phyloP scores from a whole-genome alignment of 2,797 vertebrate genomes.

The Rhodeus uyekii region DNA sequence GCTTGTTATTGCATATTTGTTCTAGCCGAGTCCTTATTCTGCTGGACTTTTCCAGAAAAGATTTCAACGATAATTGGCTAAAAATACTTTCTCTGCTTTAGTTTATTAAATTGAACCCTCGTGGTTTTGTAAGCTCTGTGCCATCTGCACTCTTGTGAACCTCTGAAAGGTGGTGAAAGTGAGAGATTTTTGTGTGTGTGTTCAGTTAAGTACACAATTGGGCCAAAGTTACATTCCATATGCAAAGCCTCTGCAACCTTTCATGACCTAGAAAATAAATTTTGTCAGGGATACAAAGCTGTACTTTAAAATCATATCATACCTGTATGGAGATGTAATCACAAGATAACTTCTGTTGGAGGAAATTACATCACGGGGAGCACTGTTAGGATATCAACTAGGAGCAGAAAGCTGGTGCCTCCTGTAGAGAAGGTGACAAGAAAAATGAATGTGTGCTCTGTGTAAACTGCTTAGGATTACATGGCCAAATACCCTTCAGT shows the following conservation, averaged over 20 bases:
- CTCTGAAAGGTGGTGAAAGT: conserved; percentile 50
- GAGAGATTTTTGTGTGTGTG: conserved; percentile 35
- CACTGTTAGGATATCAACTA: conserved; percentile 20
- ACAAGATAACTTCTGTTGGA: background rate
- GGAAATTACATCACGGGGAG: conserved; percentile 60
- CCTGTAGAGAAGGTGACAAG: conserved; percentile 68
- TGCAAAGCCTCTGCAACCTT: conserved; percentile 53
- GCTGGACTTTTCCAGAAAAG: conserved; percentile 63
- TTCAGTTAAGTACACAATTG: conserved; percentile 53
- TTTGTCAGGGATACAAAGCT: conserved; percentile 43
- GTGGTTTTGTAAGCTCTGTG: conserved; percentile 65
- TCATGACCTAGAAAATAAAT: conserved; percentile 47
- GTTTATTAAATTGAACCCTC: conserved; percentile 68
- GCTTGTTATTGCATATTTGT: conserved; percentile 62
- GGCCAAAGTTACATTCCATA: conserved; percentile 57
- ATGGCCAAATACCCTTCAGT: conserved; percentile 42
- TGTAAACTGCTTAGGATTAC: conserved; percentile 67
- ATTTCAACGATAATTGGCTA: conserved; percentile 73
- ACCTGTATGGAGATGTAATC: conserved; percentile 2
- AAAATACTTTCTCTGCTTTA: conserved; percentile 68
- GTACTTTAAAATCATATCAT: conserved; percentile 39
- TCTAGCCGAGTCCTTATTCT: conserved; percentile 58
- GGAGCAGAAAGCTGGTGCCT: conserved; percentile 64
- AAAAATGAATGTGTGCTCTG: conserved; percentile 67
- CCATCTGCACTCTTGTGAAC: conserved; percentile 61